These are phyloP conservation scores for Danio tinwini DNA, from an alignment of 2,797 vertebrate genomes.

Conservation along the genomic window DNA sequence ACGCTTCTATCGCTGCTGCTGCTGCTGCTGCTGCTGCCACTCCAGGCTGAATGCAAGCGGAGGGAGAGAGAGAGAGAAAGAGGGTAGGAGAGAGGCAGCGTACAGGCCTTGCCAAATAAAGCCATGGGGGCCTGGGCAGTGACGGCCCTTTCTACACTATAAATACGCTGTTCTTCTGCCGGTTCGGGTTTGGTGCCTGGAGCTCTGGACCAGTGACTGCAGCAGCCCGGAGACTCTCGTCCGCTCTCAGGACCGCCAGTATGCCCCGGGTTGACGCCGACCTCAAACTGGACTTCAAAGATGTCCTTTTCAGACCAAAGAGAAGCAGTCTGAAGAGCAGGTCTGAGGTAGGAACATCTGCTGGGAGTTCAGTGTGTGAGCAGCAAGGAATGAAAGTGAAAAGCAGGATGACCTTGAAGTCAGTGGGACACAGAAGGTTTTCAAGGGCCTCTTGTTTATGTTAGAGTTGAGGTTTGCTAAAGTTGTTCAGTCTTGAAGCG, in stretches of 20 bases:
- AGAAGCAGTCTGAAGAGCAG: conserved; percentile 97
- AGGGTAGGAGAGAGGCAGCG: conserved; percentile 9
- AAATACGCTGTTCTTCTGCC: conserved; percentile 81
- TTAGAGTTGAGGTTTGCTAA: not conserved
- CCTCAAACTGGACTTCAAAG: conserved; percentile 98
- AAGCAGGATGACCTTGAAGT: conserved; percentile 54
- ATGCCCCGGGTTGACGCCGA: conserved; percentile 96
- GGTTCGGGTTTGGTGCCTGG: conserved; percentile 83
- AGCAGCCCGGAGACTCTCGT: conserved; percentile 67
- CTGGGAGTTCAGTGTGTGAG: not conserved
- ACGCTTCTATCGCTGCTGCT: conserved; percentile 68
- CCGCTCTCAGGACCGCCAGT: conserved; percentile 48
- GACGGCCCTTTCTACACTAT: conserved; percentile 75
- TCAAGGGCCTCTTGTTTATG: conserved; percentile 19
- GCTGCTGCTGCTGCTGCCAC: conserved; percentile 77
- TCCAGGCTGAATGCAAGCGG: conserved; percentile 65
- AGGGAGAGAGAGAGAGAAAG: conserved; percentile 45
- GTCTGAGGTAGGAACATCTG: conserved; percentile 85
- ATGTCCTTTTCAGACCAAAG: conserved; percentile 96
- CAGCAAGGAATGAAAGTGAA: conserved; percentile 8
- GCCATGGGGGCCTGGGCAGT: conserved; percentile 78
- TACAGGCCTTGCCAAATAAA: conserved; percentile 84
- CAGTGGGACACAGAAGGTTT: not conserved
- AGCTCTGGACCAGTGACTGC: conserved; percentile 69
- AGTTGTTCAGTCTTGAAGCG: not conserved